Evolutionary conservation across 2,113 vertebrate genomes (phyloP).

Genomic region (Gymnobelideus leadbeateri): DNA sequence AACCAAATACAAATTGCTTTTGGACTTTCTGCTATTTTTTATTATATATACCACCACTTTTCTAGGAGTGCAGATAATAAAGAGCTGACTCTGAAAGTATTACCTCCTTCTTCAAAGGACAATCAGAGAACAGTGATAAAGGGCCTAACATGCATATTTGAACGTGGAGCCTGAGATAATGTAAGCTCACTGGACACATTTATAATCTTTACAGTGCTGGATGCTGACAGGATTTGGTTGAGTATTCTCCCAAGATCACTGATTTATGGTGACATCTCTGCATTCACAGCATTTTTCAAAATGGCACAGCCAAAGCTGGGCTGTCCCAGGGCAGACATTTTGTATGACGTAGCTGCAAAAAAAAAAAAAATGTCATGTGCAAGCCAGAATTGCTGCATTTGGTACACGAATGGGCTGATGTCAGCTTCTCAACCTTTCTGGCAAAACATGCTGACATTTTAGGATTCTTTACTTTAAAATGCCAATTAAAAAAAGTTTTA

Average conservation of each 20-base stretch:
- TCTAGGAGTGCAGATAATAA: constrained; percentile 26
- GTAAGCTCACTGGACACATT: constrained; percentile 23
- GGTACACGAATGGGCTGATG: background rate
- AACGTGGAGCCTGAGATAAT: constrained; percentile 20
- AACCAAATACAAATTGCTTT: background rate
- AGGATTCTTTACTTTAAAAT: background rate
- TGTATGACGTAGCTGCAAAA: background rate
- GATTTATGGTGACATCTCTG: constrained; percentile 53
- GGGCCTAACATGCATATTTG: background rate
- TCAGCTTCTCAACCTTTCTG: background rate
- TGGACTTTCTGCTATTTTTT: constrained; percentile 48
- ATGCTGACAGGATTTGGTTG: constrained; percentile 23
- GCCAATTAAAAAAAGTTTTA: background rate
- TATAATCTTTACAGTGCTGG: constrained; percentile 52
- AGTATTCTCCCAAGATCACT: constrained; percentile 14
- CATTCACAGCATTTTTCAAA: background rate
- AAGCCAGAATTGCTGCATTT: constrained; percentile 34
- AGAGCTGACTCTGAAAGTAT: background rate
- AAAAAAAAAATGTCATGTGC: background rate
- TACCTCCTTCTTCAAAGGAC: constrained; percentile 9
- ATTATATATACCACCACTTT: background rate
- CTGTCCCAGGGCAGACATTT: background rate
- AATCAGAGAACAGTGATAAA: background rate
- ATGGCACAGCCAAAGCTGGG: background rate
- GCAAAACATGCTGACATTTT: background rate